A percentile compares a stretch with the other conserved stretches of the same genome.
Conservation (phyloP, 2,888 invertebrate species). For the Platynereis dumerilii region DNA sequence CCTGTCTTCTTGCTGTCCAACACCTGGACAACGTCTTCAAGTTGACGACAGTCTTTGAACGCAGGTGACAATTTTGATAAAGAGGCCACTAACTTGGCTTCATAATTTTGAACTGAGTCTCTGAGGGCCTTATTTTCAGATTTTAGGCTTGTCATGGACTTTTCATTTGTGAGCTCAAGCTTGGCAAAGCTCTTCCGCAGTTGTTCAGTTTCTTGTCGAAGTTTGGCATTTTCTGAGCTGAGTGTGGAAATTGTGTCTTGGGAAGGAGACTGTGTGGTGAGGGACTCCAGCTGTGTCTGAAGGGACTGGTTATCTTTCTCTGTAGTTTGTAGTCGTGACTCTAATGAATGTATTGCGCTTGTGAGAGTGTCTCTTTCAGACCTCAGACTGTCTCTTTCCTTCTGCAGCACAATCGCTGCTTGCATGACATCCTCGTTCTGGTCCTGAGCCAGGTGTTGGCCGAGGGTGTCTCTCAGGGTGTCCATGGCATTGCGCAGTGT, state of each 20-base stretch:
- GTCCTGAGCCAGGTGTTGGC: not conserved
- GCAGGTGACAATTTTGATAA: not conserved
- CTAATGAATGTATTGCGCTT: too few species aligned
- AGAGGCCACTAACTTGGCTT: not conserved
- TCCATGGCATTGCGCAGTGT: slow-evolving; percentile 1
- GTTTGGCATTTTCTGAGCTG: not conserved
- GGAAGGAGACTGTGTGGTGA: not conserved
- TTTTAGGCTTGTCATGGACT: not conserved
- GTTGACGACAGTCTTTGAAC: slow-evolving; percentile 4
- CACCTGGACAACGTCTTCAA: not conserved
- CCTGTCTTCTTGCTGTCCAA: too few species aligned
- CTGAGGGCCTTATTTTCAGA: slow-evolving; percentile 1
- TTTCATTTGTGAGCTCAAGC: not conserved
- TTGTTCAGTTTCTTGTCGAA: not conserved
- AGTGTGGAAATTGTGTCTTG: too few species aligned
- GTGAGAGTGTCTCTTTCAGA: too few species aligned
- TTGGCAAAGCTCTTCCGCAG: not conserved
- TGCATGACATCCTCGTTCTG: not conserved
- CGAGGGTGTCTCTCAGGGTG: not conserved
- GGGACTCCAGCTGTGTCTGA: not conserved
- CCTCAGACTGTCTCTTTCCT: not conserved
- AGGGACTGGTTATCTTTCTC: slow-evolving; percentile 4
- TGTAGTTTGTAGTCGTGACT: too few species aligned
- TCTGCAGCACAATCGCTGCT: not conserved
- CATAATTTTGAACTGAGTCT: not conserved